Evolutionary conservation across 2,797 vertebrate species (phyloP), one percentile per base, ranked within the genome.

Genomic region (Simalia tracyae): DNA sequence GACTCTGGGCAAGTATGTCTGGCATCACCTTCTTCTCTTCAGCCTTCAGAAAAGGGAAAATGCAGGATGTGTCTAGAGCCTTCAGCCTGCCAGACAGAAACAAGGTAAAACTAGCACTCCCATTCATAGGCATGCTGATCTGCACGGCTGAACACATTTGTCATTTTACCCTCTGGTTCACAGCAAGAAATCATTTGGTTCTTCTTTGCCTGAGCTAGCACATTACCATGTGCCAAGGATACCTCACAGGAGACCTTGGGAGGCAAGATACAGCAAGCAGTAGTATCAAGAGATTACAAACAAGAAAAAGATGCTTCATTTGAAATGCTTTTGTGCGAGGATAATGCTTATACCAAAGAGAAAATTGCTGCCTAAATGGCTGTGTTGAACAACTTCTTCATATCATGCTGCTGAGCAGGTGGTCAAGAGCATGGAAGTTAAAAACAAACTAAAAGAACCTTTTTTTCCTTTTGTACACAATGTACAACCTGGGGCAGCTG

Each of bases 181-280:
- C 54, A 91, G 54, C 24, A 95, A 90, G 54, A 93, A 95, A 93
- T 76, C 89, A 90, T 24, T 88, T 0, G 7, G 2, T 89, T 89
- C 89, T 81, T 87, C 93, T 94, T 88, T 93, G 22, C 9, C 92
- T 81, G 57, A 92, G 61, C 64, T 93, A 93, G 90, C 60, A 19
- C 84, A 94, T 92, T 85, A 8, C 72, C 84, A 50, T 66, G 31
- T 68, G 56, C 7, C 10, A 94, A 93, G 24, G 63, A 89, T 90
- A 91, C 61, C 11, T 76, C 68, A 87, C 92, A 91, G 87, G 57
- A 84, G 28, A 64, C 7, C 26, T 93, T n/a, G n/a, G 66, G 88
- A 94, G 64, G 56, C 86, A 93, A 87, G 64, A 87, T 36, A 36
- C n/a, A 94, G 86, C 6, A 92, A 94, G 76, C 4, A 56, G 94